phyloP scores from a whole-genome alignment of 2,113 vertebrate genomes.

The Clarias batrachus region DNA sequence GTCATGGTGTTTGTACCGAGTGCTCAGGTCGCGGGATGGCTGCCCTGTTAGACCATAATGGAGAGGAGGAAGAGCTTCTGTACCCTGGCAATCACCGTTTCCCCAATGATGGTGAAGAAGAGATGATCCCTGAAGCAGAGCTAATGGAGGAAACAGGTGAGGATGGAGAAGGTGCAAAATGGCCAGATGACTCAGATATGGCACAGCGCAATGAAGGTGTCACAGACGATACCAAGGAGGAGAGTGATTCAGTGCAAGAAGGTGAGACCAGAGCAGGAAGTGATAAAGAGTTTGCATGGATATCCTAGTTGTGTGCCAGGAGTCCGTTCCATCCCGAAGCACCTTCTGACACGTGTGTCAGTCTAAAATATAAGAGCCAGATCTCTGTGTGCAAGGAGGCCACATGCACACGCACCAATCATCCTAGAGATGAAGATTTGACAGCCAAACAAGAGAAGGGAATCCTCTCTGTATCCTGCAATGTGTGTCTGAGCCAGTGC shows the following conservation, averaged over 20 bases:
- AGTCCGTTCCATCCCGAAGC: slow-evolving; percentile 14
- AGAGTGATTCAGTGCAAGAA: slow-evolving; percentile 84
- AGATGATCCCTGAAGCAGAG: slow-evolving; percentile 77
- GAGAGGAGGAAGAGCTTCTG: slow-evolving; percentile 81
- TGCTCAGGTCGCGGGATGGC: slow-evolving; percentile 84
- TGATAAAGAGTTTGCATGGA: slow-evolving; percentile 92
- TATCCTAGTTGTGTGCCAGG: slow-evolving; percentile 78
- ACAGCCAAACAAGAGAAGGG: slow-evolving; percentile 33
- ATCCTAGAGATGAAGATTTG: slow-evolving; percentile 36
- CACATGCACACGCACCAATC: slow-evolving; percentile 30
- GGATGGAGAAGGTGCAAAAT: slow-evolving; percentile 82
- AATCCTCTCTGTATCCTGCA: slow-evolving; percentile 24
- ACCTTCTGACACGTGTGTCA: slow-evolving; percentile 37
- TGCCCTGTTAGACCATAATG: slow-evolving; percentile 77
- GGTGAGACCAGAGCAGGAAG: slow-evolving; percentile 80
- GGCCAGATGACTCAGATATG: slow-evolving; percentile 78
- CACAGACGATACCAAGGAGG: slow-evolving; percentile 80
- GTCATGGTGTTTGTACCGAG: slow-evolving; percentile 90
- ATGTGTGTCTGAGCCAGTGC: slow-evolving; percentile 36
- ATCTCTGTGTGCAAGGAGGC: slow-evolving; percentile 31
- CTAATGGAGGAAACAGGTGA: slow-evolving; percentile 83
- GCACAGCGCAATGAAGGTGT: slow-evolving; percentile 77
- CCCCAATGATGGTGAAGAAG: slow-evolving; percentile 72
- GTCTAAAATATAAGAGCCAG: slow-evolving; percentile 27
- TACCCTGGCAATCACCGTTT: slow-evolving; percentile 84